Evolutionary conservation across 2,797 vertebrate genomes (phyloP), one percentile per base, ranked within the genome.

Genomic region (Syngnathus acus): DNA sequence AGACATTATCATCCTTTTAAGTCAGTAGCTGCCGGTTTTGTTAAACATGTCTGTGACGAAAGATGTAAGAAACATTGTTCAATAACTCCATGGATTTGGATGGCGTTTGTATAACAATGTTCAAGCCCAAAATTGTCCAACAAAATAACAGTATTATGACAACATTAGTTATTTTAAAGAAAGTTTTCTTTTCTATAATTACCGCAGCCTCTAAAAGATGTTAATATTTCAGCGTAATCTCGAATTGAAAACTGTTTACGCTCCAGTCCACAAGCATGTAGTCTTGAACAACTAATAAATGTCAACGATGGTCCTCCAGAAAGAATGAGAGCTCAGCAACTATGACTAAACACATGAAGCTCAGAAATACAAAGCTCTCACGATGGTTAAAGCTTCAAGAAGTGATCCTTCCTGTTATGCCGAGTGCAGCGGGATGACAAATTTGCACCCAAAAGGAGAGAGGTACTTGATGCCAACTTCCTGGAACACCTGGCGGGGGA

Each of bases 401-500:
- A 51, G 39, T 42, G 11, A 42, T 61, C 48, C 26, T 53, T 69
- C 58, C 53, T 62, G 68, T 86, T 94, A 98, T 38, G 93, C 92
- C 17, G 94, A 94, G 73, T 99, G 97, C 74, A 99, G 81, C 0
- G 97, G 96, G 76, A 99, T 97, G 83, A 98, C 95, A 1, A 99
- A 99, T 79, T 99, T 99, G 90, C 94, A 97, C 69, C 97, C 97
- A 0, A 99, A 99, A 9, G 97, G 97, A 0, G 96, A 98, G 86
- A 93, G 95, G 88, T 98, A 99, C 78, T 91, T 94, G 84, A 99
- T 94, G 75, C 96, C 97, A 79, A 97, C 95, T 79, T 99, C 97
- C 73, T 95, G 93, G 78, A 98, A 98, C 57, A 99, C 95, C 70
- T 95, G 94, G 69, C 93, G 91, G 45, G 97, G 97, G 64, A 99